These are phyloP conservation scores for Leguminivora glycinivorella DNA, from an alignment of 1,140 invertebrate species.

Conservation along the genomic window DNA sequence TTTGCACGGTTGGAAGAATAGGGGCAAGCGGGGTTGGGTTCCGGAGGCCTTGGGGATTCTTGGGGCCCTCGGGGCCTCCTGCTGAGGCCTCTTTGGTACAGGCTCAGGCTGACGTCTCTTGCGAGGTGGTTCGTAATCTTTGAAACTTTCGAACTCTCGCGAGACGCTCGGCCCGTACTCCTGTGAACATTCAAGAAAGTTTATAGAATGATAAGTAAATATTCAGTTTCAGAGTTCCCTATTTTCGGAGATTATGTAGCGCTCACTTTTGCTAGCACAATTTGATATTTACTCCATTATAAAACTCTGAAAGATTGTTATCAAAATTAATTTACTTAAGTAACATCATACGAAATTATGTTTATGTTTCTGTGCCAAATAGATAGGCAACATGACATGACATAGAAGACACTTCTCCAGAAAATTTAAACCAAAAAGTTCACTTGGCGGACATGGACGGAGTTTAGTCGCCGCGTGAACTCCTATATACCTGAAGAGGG, in stretches of 20 bases:
- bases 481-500: too few relatives aligned
- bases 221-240: neutral
- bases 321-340: neutral
- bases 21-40: neutral
- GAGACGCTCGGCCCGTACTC: conserved; percentile 23
- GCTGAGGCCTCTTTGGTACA: neutral
- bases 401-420: too few relatives aligned
- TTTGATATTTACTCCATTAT: neutral
- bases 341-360: too few relatives aligned
- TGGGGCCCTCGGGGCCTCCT: neutral
- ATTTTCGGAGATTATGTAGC: neutral
- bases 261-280: neutral
- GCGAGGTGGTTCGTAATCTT: conserved; percentile 13
- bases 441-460: too few relatives aligned
- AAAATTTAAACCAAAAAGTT: too few relatives aligned
- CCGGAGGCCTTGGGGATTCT: neutral
- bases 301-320: neutral
- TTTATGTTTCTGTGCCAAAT: too few relatives aligned
- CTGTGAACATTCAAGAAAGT: conserved; percentile 20
- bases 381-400: too few relatives aligned
- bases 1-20: conserved; percentile 27
- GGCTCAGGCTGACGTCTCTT: neutral
- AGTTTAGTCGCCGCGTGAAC: too few relatives aligned
- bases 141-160: conserved; percentile 1
- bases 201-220: too few relatives aligned